Base-by-base conservation (phyloP, 2,888 invertebrate genomes). In the Ametastegia equiseti region DNA sequence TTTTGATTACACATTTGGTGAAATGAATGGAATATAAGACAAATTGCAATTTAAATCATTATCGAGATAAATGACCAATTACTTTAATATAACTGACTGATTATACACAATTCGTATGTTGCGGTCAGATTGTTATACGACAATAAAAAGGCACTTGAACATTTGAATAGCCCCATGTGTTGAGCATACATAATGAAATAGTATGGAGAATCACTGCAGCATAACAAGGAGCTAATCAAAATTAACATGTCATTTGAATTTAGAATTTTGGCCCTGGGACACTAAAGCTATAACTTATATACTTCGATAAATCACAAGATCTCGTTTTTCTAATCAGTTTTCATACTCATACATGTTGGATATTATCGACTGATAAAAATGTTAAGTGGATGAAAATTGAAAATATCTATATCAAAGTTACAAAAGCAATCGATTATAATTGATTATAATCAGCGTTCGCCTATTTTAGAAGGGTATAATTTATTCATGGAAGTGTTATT, bases 1-100 rank as follows among this genome's bases (percentile, higher is more conserved):
- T n/a, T 19, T n/a, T 39, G 23, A 54, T 45, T 36, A n/a, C 54
- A 50, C n/a, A 36, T 75, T 36, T 75, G 19, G 15, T 36, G 19
- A 39, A 39, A 13, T 63, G 19, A 69, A 39, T 27, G 30, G n/a
- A 36, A 36, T 39, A 78, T 39, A 71, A 80, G 80, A 80, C 71
- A 33, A 71, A 71, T 57, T 80, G 54, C 39, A 42, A 80, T 71
- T 80, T 80, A 71, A 69, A 80, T 9, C 71, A 39, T 39, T 36
- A 30, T 50, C 57, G 71, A 54, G 80, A 80, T 45, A 57, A 60
- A 80, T 57, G 80, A 71, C n/a, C 80, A 80, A 71, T 80, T 80
- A 80, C 39, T 42, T 54, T 23, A 57, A 57, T 36, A 67, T 71
- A 71, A 80, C 71, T 27, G 33, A 42, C 80, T 71, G 42, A 80